Evolutionary conservation across 1,140 invertebrate species (phyloP).

Genomic region (Berghia stephanieae): DNA sequence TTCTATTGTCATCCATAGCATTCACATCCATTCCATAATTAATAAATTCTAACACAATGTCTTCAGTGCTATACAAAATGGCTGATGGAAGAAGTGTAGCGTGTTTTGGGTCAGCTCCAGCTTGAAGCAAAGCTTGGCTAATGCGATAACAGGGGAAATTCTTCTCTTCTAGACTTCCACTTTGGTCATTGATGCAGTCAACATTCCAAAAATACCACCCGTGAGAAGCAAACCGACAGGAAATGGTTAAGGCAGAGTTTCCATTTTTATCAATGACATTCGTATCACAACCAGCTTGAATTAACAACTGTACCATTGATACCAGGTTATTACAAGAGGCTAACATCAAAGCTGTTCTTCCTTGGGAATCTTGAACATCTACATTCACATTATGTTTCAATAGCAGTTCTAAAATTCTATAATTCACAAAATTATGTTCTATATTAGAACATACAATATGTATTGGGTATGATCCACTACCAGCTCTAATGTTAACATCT

Average conservation of each 20-base stretch:
- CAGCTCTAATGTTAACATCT: constrained; percentile 43
- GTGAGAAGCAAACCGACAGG: constrained; percentile 54
- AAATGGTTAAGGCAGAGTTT: constrained; percentile 54
- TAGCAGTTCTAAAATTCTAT: constrained; percentile 46
- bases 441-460: constrained; percentile 51
- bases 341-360: constrained; percentile 78
- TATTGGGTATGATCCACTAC: constrained; percentile 55
- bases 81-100: constrained; percentile 57
- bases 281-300: constrained; percentile 48
- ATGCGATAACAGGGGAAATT: constrained; percentile 57
- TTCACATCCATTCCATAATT: constrained; percentile 59
- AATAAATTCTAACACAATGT: constrained; percentile 52
- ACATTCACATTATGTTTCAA: constrained; percentile 76
- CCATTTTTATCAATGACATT: constrained; percentile 50
- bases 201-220: constrained; percentile 58
- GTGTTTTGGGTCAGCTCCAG: constrained; percentile 48
- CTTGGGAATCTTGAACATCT: constrained; percentile 88
- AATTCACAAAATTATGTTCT: constrained; percentile 36
- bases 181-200: constrained; percentile 18
- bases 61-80: constrained; percentile 51
- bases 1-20: constrained; percentile 56
- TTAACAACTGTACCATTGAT: constrained; percentile 45
- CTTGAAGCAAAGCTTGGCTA: constrained; percentile 51
- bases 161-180: not conserved
- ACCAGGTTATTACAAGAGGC: constrained; percentile 55